Evolutionary conservation across 2,888 invertebrate genomes (phyloP).

Genomic region (Nemurella pictetii): DNA sequence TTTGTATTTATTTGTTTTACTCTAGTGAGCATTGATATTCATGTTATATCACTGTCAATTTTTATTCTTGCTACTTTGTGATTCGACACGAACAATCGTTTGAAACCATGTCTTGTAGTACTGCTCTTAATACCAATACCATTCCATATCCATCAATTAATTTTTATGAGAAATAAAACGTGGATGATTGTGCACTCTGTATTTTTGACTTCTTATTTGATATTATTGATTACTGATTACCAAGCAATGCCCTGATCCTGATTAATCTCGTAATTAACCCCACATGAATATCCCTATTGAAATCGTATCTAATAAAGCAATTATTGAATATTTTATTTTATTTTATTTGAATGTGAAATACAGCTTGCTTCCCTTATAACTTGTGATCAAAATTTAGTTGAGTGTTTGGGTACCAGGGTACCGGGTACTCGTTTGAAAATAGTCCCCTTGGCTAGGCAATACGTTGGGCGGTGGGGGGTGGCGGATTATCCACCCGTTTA

Average conservation of each 20-base stretch:
- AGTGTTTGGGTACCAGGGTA: too few species aligned
- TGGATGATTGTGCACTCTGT: slow-evolving; percentile 38
- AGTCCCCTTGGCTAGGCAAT: too few species aligned
- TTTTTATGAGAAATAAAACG: slow-evolving; percentile 33
- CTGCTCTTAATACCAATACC: slow-evolving; percentile 31
- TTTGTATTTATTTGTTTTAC: not conserved
- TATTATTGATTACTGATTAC: not conserved
- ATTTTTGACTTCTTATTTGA: not conserved
- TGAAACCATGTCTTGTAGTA: slow-evolving; percentile 15
- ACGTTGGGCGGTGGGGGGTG: not conserved
- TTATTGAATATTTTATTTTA: too few species aligned
- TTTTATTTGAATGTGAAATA: too few species aligned
- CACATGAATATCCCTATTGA: too few species aligned
- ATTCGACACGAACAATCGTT: not conserved
- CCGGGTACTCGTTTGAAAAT: too few species aligned
- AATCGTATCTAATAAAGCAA: too few species aligned
- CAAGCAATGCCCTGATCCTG: too few species aligned
- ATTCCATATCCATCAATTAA: slow-evolving; percentile 36
- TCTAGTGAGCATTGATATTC: not conserved
- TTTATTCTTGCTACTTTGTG: not conserved
- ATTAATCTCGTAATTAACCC: too few species aligned
- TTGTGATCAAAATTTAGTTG: too few species aligned
- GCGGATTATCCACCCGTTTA: not conserved
- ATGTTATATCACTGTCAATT: not conserved
- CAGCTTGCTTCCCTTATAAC: too few species aligned